A percentile compares a stretch with the other conserved stretches of the same genome.
These are phyloP conservation scores for Agonum fuliginosum DNA, from an alignment of 2,888 invertebrate species.

Conservation along the genomic window DNA sequence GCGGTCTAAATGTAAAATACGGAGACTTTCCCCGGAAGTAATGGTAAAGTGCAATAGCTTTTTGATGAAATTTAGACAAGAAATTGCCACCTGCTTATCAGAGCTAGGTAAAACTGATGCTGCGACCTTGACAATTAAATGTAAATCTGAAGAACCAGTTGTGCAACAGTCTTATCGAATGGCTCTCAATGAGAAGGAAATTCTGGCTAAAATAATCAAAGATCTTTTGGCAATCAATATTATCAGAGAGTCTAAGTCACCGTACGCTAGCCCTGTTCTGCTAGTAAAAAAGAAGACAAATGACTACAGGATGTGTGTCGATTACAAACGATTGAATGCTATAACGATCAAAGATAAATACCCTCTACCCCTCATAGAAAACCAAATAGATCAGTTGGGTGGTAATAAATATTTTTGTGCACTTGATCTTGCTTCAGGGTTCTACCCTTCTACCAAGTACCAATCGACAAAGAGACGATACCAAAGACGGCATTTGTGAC, in stretches of 20 bases:
- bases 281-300: conserved; percentile 65
- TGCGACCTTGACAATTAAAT: conserved; percentile 61
- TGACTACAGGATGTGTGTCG: conserved; percentile 64
- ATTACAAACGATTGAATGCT: conserved; percentile 66
- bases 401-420: conserved; percentile 65
- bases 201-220: conserved; percentile 61
- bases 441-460: conserved; percentile 67
- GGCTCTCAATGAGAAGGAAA: conserved; percentile 61
- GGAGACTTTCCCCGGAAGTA: not conserved
- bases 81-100: not conserved
- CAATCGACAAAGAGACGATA: conserved; percentile 63
- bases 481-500: conserved; percentile 66
- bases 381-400: conserved; percentile 64
- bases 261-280: conserved; percentile 61
- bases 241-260: conserved; percentile 64
- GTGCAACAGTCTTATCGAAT: conserved; percentile 63
- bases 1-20: not conserved
- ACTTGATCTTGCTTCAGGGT: conserved; percentile 66
- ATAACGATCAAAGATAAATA: conserved; percentile 65
- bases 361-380: conserved; percentile 67
- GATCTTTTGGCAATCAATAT: conserved; percentile 62
- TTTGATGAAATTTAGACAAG: not conserved
- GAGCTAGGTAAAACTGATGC: conserved; percentile 57
- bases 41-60: not conserved
- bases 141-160: conserved; percentile 56